A percentile compares a stretch with the other conserved stretches of the same genome.
phyloP scores from a whole-genome alignment of 1,140 invertebrate genomes.

The Cotesia vestalis region DNA sequence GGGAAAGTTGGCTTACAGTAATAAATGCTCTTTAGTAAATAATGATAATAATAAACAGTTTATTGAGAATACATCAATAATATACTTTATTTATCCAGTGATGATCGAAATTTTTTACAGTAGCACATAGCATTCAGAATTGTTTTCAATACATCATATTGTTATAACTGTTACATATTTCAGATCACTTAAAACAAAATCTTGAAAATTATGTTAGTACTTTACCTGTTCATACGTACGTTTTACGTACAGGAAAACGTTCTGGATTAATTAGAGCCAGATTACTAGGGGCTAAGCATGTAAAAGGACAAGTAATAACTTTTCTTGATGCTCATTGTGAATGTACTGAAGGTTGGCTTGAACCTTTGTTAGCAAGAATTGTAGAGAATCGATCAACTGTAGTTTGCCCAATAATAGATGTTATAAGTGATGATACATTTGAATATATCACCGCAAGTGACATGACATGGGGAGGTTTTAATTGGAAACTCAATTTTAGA shows the following conservation, averaged over 20 bases:
- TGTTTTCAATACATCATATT: too few relatives aligned
- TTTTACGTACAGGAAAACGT: constrained; percentile 87
- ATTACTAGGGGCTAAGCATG: constrained; percentile 89
- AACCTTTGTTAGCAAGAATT: constrained; percentile 88
- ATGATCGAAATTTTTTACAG: too few relatives aligned
- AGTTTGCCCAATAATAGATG: constrained; percentile 97
- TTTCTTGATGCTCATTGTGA: constrained; percentile 98
- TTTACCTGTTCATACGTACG: constrained; percentile 83
- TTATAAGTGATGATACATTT: constrained; percentile 97
- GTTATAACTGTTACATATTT: constrained; percentile 46
- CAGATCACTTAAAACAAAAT: constrained; percentile 88
- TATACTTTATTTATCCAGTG: too few relatives aligned
- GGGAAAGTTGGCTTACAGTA: too few relatives aligned
- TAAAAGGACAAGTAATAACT: constrained; percentile 93
- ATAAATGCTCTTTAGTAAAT: too few relatives aligned
- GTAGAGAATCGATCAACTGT: constrained; percentile 91
- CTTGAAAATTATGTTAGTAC: constrained; percentile 90
- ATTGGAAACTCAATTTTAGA: constrained; percentile 98
- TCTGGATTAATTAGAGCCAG: constrained; percentile 94
- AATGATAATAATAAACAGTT: too few relatives aligned
- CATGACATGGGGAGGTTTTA: constrained; percentile 97
- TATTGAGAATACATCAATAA: too few relatives aligned
- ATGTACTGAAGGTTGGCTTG: constrained; percentile 93
- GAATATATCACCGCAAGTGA: constrained; percentile 94
- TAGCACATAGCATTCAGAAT: too few relatives aligned